These are phyloP conservation scores for Chromoteleia sp. DNA, from an alignment of 2,888 invertebrate genomes.

Conservation along the genomic window DNA sequence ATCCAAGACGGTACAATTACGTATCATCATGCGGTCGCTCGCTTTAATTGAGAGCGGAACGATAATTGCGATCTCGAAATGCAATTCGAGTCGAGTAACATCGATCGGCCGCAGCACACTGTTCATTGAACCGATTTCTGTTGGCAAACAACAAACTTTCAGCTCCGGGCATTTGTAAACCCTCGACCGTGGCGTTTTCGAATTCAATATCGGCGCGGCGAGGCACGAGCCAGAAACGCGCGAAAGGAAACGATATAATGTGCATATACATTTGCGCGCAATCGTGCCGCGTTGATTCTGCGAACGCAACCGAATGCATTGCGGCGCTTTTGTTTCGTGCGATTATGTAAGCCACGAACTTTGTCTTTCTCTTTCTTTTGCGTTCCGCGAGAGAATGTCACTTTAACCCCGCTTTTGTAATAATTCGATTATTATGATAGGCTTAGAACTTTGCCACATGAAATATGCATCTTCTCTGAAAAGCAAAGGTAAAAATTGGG, in stretches of 20 bases:
- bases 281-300: no score
- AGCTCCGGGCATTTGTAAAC: slow-evolving; percentile 45
- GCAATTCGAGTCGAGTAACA: slow-evolving; percentile 47
- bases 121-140: slow-evolving; percentile 48
- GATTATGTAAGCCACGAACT: slow-evolving; percentile 33
- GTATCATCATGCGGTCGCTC: slow-evolving; percentile 35
- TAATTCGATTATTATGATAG: slow-evolving; percentile 47
- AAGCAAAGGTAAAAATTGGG: slow-evolving; percentile 9
- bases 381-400: slow-evolving; percentile 6
- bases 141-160: slow-evolving; percentile 65
- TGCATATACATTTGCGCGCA: slow-evolving; percentile 20
- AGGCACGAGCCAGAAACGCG: slow-evolving; percentile 46
- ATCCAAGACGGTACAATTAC: slow-evolving; percentile 40
- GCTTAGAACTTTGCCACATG: slow-evolving; percentile 26
- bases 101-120: slow-evolving; percentile 33
- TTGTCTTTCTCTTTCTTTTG: slow-evolving; percentile 2
- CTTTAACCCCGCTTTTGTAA: slow-evolving; percentile 25
- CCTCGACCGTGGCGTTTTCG: slow-evolving; percentile 16
- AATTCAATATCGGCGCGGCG: slow-evolving; percentile 38
- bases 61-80: slow-evolving; percentile 57
- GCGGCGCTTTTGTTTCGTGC: slow-evolving; percentile 48
- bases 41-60: slow-evolving; percentile 45
- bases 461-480: slow-evolving; percentile 4
- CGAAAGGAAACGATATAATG: slow-evolving; percentile 53
- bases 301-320: slow-evolving; percentile 24